Base-by-base conservation (phyloP, 2,113 vertebrate genomes). In the Percopsis transmontana region DNA sequence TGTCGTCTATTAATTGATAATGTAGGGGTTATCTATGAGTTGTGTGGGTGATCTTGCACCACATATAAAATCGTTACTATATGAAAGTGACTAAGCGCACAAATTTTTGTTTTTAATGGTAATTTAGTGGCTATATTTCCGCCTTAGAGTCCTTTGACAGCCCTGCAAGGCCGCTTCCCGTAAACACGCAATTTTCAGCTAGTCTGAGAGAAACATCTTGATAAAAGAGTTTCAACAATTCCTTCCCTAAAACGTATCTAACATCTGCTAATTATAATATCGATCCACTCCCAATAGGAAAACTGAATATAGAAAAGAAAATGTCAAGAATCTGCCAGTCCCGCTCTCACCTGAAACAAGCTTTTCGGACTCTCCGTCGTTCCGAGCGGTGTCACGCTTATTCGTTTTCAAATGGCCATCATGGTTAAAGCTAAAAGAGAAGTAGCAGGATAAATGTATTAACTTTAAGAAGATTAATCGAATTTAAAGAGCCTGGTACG, bases 321-420 rank as follows among this genome's bases (percentile, higher is more conserved):
- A 84, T 58, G 71, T 42, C 45, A 80, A 85, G 79, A 75, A 12
- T 13, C 10, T 47, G 68, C 56, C 67, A 56, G 56, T 33, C 68
- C 53, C 74, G 79, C 79, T 70, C 75, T 91, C 80, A 91, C 91
- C 90, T 91, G 86, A 86, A 89, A 62, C 64, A 53, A 77, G 71
- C 70, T 80, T 63, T 65, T 54, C 2, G 61, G 69, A 76, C 63
- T 40, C 52, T 86, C 69, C 21, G 78, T 79, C 61, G 70, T 74
- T 71, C 57, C 62, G 44, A 21, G 72, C 61, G 39, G 50, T 76
- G 60, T 82, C 62, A 47, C 79, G 59, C 66, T 58, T 68, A 24
- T 83, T 63, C 61, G 70, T 64, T 66, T 77, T 91, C 86, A 92
- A 58, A 87, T 79, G 20, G 70, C 79, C 80, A 79, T 66, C 91